phyloP scores from a whole-genome alignment of 2,113 vertebrate species.

The Gopherus evgoodei region DNA sequence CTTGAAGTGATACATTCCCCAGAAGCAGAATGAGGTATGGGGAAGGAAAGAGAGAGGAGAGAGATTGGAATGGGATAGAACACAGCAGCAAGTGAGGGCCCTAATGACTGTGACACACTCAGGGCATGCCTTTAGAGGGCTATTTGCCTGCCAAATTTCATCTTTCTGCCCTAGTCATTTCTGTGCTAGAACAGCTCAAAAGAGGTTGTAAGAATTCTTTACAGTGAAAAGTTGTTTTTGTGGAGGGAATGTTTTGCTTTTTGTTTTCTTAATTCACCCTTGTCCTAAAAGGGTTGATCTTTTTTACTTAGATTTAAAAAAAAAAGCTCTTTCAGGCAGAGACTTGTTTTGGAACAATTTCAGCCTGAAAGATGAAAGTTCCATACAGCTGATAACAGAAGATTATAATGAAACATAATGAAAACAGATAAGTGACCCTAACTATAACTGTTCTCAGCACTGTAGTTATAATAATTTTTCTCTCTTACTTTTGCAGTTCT shows the following conservation, averaged over 20 bases:
- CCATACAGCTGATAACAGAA: background rate
- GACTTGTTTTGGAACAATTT: background rate
- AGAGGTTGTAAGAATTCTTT: background rate
- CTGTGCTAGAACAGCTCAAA: background rate
- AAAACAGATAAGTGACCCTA: background rate
- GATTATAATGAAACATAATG: background rate
- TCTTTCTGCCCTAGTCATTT: background rate
- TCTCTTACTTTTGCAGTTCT: background rate
- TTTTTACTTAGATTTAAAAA: background rate
- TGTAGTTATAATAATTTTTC: background rate
- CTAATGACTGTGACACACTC: no score
- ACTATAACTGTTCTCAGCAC: background rate
- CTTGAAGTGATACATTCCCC: background rate
- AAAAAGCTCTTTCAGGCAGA: background rate
- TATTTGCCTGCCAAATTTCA: background rate
- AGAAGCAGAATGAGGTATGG: background rate
- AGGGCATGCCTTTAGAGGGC: background rate
- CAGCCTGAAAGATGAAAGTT: background rate
- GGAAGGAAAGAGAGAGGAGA: background rate
- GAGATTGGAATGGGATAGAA: background rate
- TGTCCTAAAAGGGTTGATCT: background rate
- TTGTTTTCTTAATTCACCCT: background rate
- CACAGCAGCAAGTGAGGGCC: background rate
- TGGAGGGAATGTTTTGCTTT: background rate
- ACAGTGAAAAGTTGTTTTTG: background rate